Evolutionary conservation across 2,797 vertebrate species (phyloP), one percentile per base, ranked within the genome.

Genomic region (Gymnoscopelus microlampas): DNA sequence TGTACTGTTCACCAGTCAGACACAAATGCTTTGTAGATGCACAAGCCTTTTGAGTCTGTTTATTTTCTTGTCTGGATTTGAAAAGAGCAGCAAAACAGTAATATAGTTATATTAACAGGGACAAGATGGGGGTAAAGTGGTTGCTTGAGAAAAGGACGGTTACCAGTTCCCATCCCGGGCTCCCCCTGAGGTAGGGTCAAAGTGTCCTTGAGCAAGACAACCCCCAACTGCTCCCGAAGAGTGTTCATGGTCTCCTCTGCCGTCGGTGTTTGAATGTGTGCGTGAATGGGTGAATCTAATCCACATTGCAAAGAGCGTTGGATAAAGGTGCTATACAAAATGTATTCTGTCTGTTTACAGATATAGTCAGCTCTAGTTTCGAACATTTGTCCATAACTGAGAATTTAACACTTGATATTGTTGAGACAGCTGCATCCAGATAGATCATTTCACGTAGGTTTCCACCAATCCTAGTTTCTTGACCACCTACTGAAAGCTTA

Each of bases 381-480:
- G 19, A 12, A 64, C 70, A 69, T 78, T 60, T 77, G 74, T 68
- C 29, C 59, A 54, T 24, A 74, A 78, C 78, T 10, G 63, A 73
- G 71, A 79, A 85, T 87, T 87, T 77, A 86, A 79, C 78, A 76
- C 74, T 72, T 71, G 76, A 82, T 74, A 70, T 78, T 67, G 63
- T 50, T 44, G 63, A 82, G 75, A 78, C 84, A 77, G 82, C 83
- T 83, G 79, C 77, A 84, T 72, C 66, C 70, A 69, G 53, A 32
- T 59, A 71, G 73, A 78, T 68, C 77, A 55, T 78, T 78, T 76
- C 8, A 12, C 51, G 7, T 3, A 8, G 53, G 39, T 29, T 66
- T 73, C 76, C 59, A 15, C 53, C 56, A 7, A 23, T 62, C 51
- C 53, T 12, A 8, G 15, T 66, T 77, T 49, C 67, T 58, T 73